Evolutionary conservation across 2,888 invertebrate genomes (phyloP), one percentile per base, ranked within the genome.

Genomic region (Scaptomyza reducta): DNA sequence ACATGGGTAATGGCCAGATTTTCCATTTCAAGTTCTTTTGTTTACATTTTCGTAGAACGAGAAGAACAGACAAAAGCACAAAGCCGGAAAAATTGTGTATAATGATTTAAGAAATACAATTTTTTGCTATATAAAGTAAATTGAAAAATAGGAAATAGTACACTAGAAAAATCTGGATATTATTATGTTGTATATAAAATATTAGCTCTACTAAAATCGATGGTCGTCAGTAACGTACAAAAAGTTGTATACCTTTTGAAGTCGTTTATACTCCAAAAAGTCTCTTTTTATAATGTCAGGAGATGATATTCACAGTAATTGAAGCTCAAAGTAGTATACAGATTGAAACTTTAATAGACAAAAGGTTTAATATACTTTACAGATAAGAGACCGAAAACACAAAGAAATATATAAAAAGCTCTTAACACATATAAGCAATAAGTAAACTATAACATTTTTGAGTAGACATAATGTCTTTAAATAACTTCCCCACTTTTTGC

Each of bases 11-110:
- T 38, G n/a, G 4, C 53, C 38, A 42, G 44, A 40, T 54, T 50
- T 31, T 51, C n/a, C n/a, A 4, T 25, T 54, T 40, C 27, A 38
- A 38, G 3, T 3, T 38, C 11, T 22, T 38, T 57, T 71, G 72
- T 71, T 74, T 71, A 67, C 60, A 51, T 51, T 44, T 68, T 42
- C 18, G 31, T 13, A 13, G 35, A 51, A 55, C 14, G 14, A 27
- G 6, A 16, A 31, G 47, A 60, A 56, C 25, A 55, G 18, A 60
- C 35, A 53, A 6, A 16, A 50, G 59, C 56, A 59, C 16, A 56
- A 62, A 54, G 33, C 27, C 29, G 25, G 13, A 51, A 25, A 16
- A 31, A 35, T 50, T 41, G 50, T 14, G 14, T 4, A n/a, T 10
- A 41, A 41, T 25, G 42, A 10, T 16, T 18, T 18, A 6, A 18